Percentiles rank a stretch among this genome's conserved stretches.
These are phyloP conservation scores for Orthonevra nobilis DNA, from an alignment of 2,888 invertebrate species.

Conservation along the genomic window DNA sequence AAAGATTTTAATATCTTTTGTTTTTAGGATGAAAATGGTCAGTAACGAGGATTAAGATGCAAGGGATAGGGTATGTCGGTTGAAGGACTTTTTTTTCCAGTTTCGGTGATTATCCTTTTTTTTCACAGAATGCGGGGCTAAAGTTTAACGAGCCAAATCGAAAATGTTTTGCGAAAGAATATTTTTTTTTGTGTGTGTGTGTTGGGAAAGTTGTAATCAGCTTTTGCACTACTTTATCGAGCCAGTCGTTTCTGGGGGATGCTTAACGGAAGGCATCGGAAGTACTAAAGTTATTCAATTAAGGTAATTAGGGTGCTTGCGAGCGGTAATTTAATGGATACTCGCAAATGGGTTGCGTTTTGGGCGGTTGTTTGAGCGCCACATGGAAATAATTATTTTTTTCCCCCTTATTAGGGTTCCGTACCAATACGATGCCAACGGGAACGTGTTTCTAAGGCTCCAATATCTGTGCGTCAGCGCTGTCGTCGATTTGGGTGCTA, in stretches of 20 bases:
- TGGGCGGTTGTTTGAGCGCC: too few species aligned
- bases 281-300: slow-evolving; percentile 13
- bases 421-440: too few species aligned
- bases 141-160: background rate
- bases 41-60: slow-evolving; percentile 56
- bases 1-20: slow-evolving; percentile 8
- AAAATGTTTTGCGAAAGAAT: slow-evolving; percentile 6
- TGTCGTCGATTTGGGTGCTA: too few species aligned
- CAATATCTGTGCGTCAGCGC: too few species aligned
- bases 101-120: too few species aligned
- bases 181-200: background rate
- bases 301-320: slow-evolving; percentile 3
- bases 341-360: background rate
- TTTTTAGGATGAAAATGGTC: slow-evolving; percentile 28
- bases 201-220: slow-evolving; percentile 13
- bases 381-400: too few species aligned
- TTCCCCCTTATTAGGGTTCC: too few species aligned
- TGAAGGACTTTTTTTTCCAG: too few species aligned
- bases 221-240: background rate
- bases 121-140: background rate
- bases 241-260: slow-evolving; percentile 7
- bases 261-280: background rate
- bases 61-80: too few species aligned
- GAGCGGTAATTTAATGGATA: background rate
- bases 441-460: too few species aligned